Percentiles rank a stretch among this genome's conserved stretches.
These are phyloP conservation scores for Mionectes olivaceus DNA, from an alignment of 2,797 vertebrate genomes.

Conservation along the genomic window DNA sequence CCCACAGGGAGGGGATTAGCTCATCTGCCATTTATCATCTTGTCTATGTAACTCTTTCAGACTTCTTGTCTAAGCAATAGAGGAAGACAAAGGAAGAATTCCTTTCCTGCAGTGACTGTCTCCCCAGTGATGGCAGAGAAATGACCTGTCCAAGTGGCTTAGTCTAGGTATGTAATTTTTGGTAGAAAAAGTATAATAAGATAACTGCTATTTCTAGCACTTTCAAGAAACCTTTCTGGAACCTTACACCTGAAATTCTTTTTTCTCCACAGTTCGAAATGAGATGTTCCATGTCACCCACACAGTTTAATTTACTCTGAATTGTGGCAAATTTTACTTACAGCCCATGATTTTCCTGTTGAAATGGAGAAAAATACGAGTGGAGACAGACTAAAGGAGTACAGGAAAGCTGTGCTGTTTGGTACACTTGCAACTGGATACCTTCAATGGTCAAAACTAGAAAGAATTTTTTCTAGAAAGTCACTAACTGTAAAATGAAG, in stretches of 20 bases:
- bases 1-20: neutral
- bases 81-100: neutral
- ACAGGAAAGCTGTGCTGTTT: neutral
- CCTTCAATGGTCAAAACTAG: neutral
- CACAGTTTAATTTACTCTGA: neutral
- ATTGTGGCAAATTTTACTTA: neutral
- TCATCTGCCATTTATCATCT: neutral
- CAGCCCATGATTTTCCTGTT: neutral
- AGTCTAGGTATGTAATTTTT: neutral
- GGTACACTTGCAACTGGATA: neutral
- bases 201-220: neutral
- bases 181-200: neutral
- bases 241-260: neutral
- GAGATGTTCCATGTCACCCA: fast-evolving
- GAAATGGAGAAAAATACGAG: neutral
- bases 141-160: neutral
- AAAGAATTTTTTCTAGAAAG: neutral
- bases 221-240: neutral
- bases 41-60: neutral
- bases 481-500: neutral
- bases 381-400: neutral
- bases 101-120: neutral
- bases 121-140: neutral
- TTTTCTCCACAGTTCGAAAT: neutral
- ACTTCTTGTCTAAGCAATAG: neutral